Evolutionary conservation across 2,797 vertebrate species (phyloP).

Genomic region (Amphiprion clarkii): DNA sequence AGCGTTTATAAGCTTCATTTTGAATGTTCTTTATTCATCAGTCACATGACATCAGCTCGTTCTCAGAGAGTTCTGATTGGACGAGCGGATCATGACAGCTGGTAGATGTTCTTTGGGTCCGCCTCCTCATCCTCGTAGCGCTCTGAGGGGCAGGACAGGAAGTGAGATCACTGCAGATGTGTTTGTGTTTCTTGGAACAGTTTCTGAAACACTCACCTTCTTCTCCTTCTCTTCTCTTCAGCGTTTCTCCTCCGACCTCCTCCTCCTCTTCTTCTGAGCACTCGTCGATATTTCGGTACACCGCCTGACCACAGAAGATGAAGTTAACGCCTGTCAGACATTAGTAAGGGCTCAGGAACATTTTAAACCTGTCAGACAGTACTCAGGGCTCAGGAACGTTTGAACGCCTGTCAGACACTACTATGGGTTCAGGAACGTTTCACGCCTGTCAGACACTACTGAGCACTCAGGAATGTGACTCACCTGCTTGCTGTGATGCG

Average conservation of each 20-base stretch:
- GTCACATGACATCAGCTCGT: too few species aligned
- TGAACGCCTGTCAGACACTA: accelerated
- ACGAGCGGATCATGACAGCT: conserved; percentile 51
- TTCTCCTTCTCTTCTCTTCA: conserved; percentile 48
- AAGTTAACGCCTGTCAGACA: background rate
- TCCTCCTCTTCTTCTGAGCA: conserved; percentile 48
- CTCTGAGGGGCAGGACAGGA: conserved; percentile 25
- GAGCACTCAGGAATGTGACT: background rate
- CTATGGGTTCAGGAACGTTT: background rate
- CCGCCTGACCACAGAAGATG: conserved; percentile 24
- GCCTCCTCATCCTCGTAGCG: conserved; percentile 4
- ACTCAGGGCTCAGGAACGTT: background rate
- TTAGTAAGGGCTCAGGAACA: background rate
- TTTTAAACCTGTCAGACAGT: too few species aligned
- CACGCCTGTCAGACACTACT: too few species aligned
- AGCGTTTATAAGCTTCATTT: too few species aligned
- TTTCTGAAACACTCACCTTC: conserved; percentile 2
- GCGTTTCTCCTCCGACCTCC: conserved; percentile 1
- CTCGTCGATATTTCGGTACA: conserved; percentile 66
- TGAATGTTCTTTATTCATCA: too few species aligned
- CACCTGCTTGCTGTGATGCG: conserved; percentile 79
- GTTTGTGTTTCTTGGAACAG: background rate
- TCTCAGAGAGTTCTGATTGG: background rate
- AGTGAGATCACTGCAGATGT: background rate
- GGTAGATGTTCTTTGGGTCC: conserved; percentile 66